Conservation (phyloP, 2,113 vertebrate genomes). For the Rhinopomastus cyanomelas region DNA sequence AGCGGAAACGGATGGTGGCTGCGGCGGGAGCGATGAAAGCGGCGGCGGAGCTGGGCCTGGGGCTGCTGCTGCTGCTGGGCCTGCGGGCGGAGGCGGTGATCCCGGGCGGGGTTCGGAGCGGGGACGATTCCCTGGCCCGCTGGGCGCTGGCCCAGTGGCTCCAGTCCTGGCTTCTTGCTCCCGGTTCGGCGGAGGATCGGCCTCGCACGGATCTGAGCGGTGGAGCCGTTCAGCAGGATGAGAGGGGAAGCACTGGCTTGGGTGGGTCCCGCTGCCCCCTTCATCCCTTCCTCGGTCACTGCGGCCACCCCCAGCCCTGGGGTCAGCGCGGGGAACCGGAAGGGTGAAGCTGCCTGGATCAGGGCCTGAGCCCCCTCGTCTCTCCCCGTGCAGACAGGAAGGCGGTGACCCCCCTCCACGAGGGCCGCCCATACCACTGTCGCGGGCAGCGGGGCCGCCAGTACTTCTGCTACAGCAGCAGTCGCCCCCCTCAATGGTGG, state of each 20-base stretch:
- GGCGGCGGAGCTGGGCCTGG: not conserved
- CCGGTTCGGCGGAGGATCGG: too few relatives aligned
- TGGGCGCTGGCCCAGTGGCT: too few relatives aligned
- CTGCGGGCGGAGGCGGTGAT: not conserved
- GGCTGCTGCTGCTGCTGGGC: not conserved
- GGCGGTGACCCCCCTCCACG: constrained; percentile 64
- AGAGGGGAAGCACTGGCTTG: not conserved
- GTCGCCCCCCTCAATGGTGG: constrained; percentile 78
- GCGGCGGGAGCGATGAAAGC: constrained; percentile 91
- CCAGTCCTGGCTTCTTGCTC: too few relatives aligned
- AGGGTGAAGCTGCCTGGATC: too few relatives aligned
- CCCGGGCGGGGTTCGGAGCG: too few relatives aligned
- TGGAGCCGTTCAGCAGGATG: not conserved
- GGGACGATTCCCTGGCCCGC: too few relatives aligned
- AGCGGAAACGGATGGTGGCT: not conserved
- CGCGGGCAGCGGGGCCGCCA: not conserved
- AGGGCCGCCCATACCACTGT: constrained; percentile 34
- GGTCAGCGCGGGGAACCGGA: not conserved
- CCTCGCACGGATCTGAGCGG: not conserved
- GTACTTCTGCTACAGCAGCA: constrained; percentile 87
- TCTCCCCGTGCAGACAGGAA: not conserved
- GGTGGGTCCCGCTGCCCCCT: not conserved
- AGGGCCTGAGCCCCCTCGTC: too few relatives aligned
- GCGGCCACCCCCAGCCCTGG: not conserved
- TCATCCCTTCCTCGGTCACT: too few relatives aligned